These are phyloP conservation scores for Calycopis cecrops DNA, from an alignment of 1,140 invertebrate genomes.

Conservation along the genomic window DNA sequence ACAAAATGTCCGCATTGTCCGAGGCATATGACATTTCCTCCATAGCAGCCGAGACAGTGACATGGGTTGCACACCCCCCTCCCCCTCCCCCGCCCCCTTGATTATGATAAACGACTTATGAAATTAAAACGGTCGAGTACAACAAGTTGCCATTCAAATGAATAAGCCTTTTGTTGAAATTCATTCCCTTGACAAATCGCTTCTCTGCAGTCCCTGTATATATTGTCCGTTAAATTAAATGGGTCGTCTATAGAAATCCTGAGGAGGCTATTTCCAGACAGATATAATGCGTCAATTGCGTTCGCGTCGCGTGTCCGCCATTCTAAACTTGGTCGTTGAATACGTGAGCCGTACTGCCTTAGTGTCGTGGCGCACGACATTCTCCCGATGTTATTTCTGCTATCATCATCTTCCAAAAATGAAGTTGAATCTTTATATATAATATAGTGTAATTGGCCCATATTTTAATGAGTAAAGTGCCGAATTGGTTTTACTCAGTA, in stretches of 20 bases:
- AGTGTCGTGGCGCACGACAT: conserved; percentile 2
- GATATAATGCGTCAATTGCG: conserved; percentile 56
- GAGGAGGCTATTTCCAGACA: conserved; percentile 58
- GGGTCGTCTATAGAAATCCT: conserved; percentile 57
- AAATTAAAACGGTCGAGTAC: conserved; percentile 71
- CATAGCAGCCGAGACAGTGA: conserved; percentile 57
- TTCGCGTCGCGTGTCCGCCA: conserved; percentile 48
- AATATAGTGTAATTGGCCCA: no score
- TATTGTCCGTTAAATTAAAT: conserved; percentile 66
- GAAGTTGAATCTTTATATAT: no score
- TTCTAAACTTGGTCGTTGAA: conserved; percentile 28
- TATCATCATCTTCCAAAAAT: no score
- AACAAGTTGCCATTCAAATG: conserved; percentile 71
- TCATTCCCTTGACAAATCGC: conserved; percentile 72
- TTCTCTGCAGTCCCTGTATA: conserved; percentile 52
- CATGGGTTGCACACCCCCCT: conserved; percentile 55
- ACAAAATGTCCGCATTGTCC: conserved; percentile 52
- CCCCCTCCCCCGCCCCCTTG: conserved; percentile 38
- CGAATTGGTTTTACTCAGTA: no score
- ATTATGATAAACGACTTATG: conserved; percentile 75
- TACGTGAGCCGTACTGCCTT: background rate
- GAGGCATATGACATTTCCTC: conserved; percentile 59
- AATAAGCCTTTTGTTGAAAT: conserved; percentile 69
- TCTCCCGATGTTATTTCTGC: background rate
- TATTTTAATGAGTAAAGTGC: no score